Conservation (phyloP, 2,888 invertebrate genomes). For the Eledona agricola region DNA sequence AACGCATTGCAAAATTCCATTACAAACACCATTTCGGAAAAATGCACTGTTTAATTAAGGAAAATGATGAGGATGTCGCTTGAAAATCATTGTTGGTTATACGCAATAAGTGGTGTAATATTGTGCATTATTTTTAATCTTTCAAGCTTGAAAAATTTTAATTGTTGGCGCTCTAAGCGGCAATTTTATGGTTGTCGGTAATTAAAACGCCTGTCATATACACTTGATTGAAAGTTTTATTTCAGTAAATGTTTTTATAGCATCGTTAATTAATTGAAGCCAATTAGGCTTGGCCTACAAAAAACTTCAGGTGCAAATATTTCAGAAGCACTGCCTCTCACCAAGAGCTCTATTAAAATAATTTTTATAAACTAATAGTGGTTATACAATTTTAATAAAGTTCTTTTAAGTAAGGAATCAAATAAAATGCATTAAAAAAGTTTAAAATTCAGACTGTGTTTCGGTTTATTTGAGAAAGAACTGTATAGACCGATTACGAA, state of each 20-base stretch:
- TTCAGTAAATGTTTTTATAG: slow-evolving; percentile 19
- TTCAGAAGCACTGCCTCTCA: too few species aligned
- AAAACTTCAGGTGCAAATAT: too few species aligned
- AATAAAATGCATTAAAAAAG: too few species aligned
- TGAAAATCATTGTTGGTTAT: too few species aligned
- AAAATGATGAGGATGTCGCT: too few species aligned
- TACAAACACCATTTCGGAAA: slow-evolving; percentile 1
- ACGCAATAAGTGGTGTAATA: too few species aligned
- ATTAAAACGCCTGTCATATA: slow-evolving; percentile 20
- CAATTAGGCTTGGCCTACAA: slow-evolving; percentile 25
- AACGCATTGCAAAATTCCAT: background rate
- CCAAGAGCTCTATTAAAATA: too few species aligned
- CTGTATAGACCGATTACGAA: slow-evolving; percentile 21
- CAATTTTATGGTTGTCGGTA: slow-evolving; percentile 16
- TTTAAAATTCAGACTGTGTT: too few species aligned
- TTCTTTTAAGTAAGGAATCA: too few species aligned
- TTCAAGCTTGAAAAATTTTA: slow-evolving; percentile 13
- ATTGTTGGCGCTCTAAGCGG: slow-evolving; percentile 16
- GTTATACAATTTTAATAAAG: too few species aligned
- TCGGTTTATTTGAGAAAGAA: slow-evolving; percentile 15
- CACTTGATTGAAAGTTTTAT: slow-evolving; percentile 27
- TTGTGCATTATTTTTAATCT: slow-evolving; percentile 19
- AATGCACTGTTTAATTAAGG: slow-evolving; percentile 6
- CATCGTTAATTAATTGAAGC: slow-evolving; percentile 23
- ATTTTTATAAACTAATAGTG: too few species aligned